Evolutionary conservation across 2,888 invertebrate genomes (phyloP).

Genomic region (Lagria hirta): DNA sequence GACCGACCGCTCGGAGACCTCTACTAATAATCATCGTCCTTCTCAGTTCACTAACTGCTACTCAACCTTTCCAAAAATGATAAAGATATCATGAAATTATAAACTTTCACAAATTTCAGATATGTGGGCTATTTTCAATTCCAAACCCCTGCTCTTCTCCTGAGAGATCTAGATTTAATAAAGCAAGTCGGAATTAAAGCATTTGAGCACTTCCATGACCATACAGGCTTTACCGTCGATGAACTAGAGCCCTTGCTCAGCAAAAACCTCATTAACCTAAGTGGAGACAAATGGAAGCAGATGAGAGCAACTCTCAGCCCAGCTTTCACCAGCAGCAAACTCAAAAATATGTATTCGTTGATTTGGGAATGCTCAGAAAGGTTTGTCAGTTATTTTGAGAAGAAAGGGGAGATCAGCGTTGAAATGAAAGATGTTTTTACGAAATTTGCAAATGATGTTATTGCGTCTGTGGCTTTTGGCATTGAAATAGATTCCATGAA

Average conservation of each 20-base stretch:
- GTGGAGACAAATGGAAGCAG: slow-evolving; percentile 40
- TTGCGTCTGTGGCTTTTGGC: slow-evolving; percentile 59
- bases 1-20: too few species aligned
- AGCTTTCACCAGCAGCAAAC: slow-evolving; percentile 55
- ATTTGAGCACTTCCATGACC: slow-evolving; percentile 61
- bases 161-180: slow-evolving; percentile 61
- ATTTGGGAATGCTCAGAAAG: slow-evolving; percentile 34
- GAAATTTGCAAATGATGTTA: slow-evolving; percentile 57
- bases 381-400: slow-evolving; percentile 27
- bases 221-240: slow-evolving; percentile 33
- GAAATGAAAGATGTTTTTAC: slow-evolving; percentile 55
- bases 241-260: slow-evolving; percentile 55
- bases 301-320: slow-evolving; percentile 55
- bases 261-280: slow-evolving; percentile 41
- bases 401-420: slow-evolving; percentile 32
- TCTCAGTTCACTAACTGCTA: too few species aligned
- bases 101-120: slow-evolving; percentile 15
- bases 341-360: slow-evolving; percentile 53
- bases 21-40: too few species aligned
- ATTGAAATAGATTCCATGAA: slow-evolving; percentile 58
- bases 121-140: slow-evolving; percentile 36
- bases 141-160: slow-evolving; percentile 52
- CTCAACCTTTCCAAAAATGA: too few species aligned
- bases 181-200: slow-evolving; percentile 60
- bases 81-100: background rate